Percentiles rank a stretch among this genome's conserved stretches.
Conservation (phyloP, 2,113 vertebrate species). For the human region GRCh38 chr12:129459501-129460000, state of each 20-base stretch:
- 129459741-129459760: background rate
- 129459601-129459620: background rate
- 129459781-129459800: background rate
- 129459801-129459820: accelerated
- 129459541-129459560: accelerated
- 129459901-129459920: background rate
- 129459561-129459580: accelerated
- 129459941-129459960: background rate
- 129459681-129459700: background rate
- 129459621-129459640: background rate
- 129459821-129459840: too few species aligned
- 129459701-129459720: background rate
- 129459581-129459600: too few species aligned
- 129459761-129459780: background rate
- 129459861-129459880: too few species aligned
- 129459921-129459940: too few species aligned
- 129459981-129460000: too few species aligned
- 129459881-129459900: background rate
- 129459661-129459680: background rate
- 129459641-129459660: background rate
- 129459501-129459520: background rate
- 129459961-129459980: background rate
- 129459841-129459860: background rate
- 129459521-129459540: background rate
- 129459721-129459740: background rate